These are phyloP conservation scores for Hofmannophila pseudospretella DNA, from an alignment of 2,888 invertebrate genomes.

Conservation along the genomic window DNA sequence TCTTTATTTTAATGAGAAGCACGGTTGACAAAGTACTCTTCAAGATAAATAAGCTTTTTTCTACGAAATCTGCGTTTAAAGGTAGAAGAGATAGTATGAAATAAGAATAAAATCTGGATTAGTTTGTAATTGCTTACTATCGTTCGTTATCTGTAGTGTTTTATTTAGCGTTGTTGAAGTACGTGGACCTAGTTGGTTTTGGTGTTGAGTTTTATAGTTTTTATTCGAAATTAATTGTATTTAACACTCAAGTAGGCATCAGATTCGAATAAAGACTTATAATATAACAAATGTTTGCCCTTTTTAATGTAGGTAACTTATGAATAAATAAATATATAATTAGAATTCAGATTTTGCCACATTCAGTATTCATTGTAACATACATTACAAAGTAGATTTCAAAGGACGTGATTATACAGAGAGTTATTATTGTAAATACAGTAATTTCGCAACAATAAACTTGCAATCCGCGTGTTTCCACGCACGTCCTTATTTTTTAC, in stretches of 20 bases:
- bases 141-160: slow-evolving; percentile 8
- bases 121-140: slow-evolving; percentile 29
- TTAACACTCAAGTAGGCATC: too few relatives aligned
- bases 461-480: slow-evolving; percentile 29
- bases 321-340: too few relatives aligned
- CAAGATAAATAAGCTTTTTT: slow-evolving; percentile 41
- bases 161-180: slow-evolving; percentile 30
- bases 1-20: slow-evolving; percentile 54
- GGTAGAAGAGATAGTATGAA: slow-evolving; percentile 30
- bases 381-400: too few relatives aligned
- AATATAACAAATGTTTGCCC: too few relatives aligned
- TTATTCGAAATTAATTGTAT: too few relatives aligned
- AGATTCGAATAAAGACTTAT: too few relatives aligned
- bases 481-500: slow-evolving; percentile 54
- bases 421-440: too few relatives aligned
- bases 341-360: too few relatives aligned
- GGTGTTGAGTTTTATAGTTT: background rate
- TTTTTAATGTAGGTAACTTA: too few relatives aligned
- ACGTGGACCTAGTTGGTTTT: slow-evolving; percentile 39
- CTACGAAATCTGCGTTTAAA: slow-evolving; percentile 47
- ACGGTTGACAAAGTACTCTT: slow-evolving; percentile 59
- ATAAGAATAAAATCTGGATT: slow-evolving; percentile 42
- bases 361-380: too few relatives aligned
- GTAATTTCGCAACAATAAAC: too few relatives aligned
- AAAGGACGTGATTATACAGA: too few relatives aligned